Percentiles rank a stretch among this genome's conserved stretches.
Conservation (phyloP, 2,888 invertebrate genomes). For the Drosophila peninsularis region DNA sequence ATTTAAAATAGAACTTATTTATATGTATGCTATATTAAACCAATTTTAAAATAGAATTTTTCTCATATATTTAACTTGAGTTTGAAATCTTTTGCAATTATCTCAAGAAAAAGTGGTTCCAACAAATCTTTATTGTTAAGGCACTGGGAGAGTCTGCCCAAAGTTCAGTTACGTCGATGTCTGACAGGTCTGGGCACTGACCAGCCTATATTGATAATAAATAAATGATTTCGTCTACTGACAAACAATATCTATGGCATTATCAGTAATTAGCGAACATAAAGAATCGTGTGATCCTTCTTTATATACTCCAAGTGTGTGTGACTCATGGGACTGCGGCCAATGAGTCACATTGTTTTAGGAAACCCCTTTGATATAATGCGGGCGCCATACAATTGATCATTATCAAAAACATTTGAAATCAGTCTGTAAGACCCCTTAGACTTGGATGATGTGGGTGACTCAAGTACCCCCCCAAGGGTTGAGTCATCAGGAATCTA, state of each 20-base stretch:
- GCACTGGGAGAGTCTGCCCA: neutral
- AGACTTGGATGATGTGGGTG: slow-evolving; percentile 35
- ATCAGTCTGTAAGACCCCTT: slow-evolving; percentile 10
- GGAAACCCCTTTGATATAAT: slow-evolving; percentile 60
- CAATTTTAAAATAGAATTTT: neutral
- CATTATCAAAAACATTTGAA: slow-evolving; percentile 27
- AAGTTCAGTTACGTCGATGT: neutral
- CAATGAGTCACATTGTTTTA: slow-evolving; percentile 49
- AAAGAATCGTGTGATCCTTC: slow-evolving; percentile 49
- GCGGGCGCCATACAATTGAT: slow-evolving; percentile 26
- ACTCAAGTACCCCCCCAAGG: slow-evolving; percentile 46
- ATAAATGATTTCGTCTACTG: neutral
- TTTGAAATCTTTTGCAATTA: neutral
- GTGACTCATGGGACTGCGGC: slow-evolving; percentile 46
- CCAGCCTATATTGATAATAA: slow-evolving; percentile 18
- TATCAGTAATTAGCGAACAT: slow-evolving; percentile 28
- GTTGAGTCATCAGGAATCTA: slow-evolving; percentile 48
- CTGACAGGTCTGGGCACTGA: neutral
- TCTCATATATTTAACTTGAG: neutral
- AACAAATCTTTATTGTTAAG: neutral
- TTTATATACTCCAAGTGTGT: neutral
- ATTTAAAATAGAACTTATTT: neutral
- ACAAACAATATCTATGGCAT: slow-evolving; percentile 4
- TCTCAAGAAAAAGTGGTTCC: neutral
- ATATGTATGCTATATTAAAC: neutral